These are phyloP conservation scores for Lethenteron camtschaticum DNA, from an alignment of 2,113 vertebrate species.

Conservation along the genomic window DNA sequence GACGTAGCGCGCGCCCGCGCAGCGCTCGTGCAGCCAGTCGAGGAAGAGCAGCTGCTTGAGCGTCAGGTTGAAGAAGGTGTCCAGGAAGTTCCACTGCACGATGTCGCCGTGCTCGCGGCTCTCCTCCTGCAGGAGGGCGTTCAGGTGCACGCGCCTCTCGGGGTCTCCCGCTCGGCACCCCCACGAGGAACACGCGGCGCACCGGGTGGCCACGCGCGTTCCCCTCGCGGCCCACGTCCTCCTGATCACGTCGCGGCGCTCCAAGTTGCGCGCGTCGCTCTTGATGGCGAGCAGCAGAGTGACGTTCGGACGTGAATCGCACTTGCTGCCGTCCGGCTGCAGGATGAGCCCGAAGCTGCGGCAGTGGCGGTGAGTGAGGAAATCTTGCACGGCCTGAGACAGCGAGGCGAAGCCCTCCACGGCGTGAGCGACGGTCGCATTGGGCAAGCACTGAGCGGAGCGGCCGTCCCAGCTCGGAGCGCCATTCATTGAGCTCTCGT, in stretches of 20 bases:
- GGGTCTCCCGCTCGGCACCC: conserved; percentile 15
- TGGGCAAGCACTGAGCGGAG: too few relatives aligned
- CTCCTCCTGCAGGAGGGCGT: conserved; percentile 33
- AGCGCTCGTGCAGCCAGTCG: conserved; percentile 30
- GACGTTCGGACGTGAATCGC: conserved; percentile 15
- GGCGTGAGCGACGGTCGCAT: too few relatives aligned
- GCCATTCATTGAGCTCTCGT: too few relatives aligned
- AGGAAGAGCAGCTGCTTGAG: conserved; percentile 58
- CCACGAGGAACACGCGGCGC: conserved; percentile 58
- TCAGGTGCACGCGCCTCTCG: conserved; percentile 11
- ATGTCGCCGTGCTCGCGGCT: conserved; percentile 25
- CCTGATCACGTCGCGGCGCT: conserved; percentile 75
- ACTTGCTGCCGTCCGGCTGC: conserved; percentile 53
- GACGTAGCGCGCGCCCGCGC: conserved; percentile 27
- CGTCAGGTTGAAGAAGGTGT: conserved; percentile 61
- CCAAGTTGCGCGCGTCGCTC: conserved; percentile 56
- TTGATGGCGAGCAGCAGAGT: conserved; percentile 78
- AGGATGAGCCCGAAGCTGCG: conserved; percentile 58
- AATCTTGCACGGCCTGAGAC: too few relatives aligned
- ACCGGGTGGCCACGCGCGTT: conserved; percentile 26
- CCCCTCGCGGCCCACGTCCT: conserved; percentile 64
- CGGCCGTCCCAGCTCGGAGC: too few relatives aligned
- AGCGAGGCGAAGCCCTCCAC: too few relatives aligned
- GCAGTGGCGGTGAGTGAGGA: conserved; percentile 51
- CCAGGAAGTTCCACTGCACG: conserved; percentile 50